These are phyloP conservation scores for Petrocephalus zakoni DNA, from an alignment of 2,113 vertebrate genomes.

Conservation along the genomic window DNA sequence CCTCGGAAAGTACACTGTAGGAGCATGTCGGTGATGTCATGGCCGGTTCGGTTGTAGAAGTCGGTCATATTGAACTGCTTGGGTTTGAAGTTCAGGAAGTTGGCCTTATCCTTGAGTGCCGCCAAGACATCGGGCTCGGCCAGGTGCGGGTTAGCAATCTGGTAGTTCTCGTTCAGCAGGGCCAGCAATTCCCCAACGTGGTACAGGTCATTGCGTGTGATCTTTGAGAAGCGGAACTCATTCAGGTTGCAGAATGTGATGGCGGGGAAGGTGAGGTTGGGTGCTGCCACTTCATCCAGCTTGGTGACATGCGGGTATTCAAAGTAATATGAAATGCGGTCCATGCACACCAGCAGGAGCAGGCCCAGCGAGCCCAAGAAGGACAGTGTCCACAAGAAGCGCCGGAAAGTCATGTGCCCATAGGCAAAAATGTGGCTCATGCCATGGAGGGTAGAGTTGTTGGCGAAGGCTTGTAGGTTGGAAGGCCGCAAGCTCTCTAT, in stretches of 20 bases:
- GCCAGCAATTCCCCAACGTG: conserved; percentile 78
- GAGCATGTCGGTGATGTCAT: conserved; percentile 78
- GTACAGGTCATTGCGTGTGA: conserved; percentile 79
- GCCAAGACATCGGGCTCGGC: conserved; percentile 72
- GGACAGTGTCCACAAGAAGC: conserved; percentile 72
- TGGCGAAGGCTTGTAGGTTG: conserved; percentile 75
- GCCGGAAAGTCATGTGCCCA: conserved; percentile 73
- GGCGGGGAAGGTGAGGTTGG: conserved; percentile 79
- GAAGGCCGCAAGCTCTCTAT: conserved; percentile 64
- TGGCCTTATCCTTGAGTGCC: conserved; percentile 73
- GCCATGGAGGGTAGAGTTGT: conserved; percentile 77
- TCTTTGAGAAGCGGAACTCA: conserved; percentile 78
- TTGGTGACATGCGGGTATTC: conserved; percentile 72
- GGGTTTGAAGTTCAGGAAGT: conserved; percentile 78
- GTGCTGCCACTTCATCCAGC: conserved; percentile 69
- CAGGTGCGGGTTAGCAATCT: conserved; percentile 71
- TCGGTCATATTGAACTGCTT: conserved; percentile 83
- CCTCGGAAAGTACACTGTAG: conserved; percentile 79
- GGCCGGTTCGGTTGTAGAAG: conserved; percentile 81
- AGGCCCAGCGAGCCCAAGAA: conserved; percentile 73
- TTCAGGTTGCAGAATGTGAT: conserved; percentile 85
- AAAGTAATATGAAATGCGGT: conserved; percentile 75
- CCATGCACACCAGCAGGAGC: conserved; percentile 71
- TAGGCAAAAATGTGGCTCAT: conserved; percentile 80
- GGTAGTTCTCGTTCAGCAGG: conserved; percentile 72